Evolutionary conservation across 2,797 vertebrate genomes (phyloP).

Genomic region (Pyrocephalus nanus): DNA sequence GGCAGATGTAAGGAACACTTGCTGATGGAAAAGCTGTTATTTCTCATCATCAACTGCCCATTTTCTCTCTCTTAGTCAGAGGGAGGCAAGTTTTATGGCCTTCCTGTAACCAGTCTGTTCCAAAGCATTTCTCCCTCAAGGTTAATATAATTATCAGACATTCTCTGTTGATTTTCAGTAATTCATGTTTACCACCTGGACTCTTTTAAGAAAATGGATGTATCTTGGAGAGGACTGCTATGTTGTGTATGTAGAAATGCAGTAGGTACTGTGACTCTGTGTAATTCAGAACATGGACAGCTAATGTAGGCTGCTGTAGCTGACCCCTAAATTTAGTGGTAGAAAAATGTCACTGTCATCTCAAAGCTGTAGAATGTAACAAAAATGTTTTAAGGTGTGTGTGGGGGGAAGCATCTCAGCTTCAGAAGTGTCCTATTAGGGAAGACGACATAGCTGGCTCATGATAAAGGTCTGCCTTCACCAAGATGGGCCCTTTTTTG

Average conservation of each 20-base stretch:
- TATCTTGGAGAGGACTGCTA: not conserved
- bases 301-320: not conserved
- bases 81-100: conserved; percentile 60
- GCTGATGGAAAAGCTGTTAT: conserved; percentile 61
- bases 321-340: not conserved
- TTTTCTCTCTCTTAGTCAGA: conserved; percentile 60
- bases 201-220: not conserved
- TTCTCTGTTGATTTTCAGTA: conserved; percentile 23
- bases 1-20: conserved; percentile 41
- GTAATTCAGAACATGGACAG: not conserved
- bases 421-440: not conserved
- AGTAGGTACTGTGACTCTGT: not conserved
- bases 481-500: not conserved
- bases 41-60: conserved; percentile 51
- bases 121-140: conserved; percentile 31
- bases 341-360: not conserved
- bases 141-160: conserved; percentile 25
- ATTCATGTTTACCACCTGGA: not conserved
- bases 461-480: not conserved
- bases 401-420: not conserved
- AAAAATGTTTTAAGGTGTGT: not conserved
- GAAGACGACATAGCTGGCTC: not conserved
- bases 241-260: not conserved
- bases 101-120: conserved; percentile 34
- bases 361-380: not conserved